These are phyloP conservation scores for Hydroisotoma schaefferi DNA, from an alignment of 2,888 invertebrate genomes.

Conservation along the genomic window DNA sequence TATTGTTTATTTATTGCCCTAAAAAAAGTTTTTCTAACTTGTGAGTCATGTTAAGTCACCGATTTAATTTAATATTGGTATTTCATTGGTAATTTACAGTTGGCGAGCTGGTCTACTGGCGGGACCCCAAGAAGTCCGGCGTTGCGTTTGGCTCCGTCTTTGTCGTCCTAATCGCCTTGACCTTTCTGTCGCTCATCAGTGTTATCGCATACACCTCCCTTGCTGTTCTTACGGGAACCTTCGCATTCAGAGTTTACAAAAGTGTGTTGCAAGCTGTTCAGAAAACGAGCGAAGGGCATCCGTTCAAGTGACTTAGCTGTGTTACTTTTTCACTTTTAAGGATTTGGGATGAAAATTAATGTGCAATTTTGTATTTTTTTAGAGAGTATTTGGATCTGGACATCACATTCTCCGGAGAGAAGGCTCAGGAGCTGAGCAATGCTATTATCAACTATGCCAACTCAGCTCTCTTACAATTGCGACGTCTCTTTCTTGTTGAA, in stretches of 20 bases:
- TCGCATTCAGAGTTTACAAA: conserved; percentile 94
- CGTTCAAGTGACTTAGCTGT: conserved; percentile 82
- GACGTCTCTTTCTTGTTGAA: conserved; percentile 60
- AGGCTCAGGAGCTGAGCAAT: conserved; percentile 83
- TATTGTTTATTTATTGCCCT: too few species aligned
- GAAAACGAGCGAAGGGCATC: conserved; percentile 91
- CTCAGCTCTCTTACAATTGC: conserved; percentile 73
- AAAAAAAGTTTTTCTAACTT: too few species aligned
- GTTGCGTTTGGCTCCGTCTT: conserved; percentile 87
- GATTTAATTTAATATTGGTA: too few species aligned
- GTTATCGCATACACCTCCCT: conserved; percentile 91
- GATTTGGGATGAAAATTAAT: background rate
- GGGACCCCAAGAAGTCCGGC: conserved; percentile 90
- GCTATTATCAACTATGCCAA: conserved; percentile 83
- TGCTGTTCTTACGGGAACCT: conserved; percentile 76
- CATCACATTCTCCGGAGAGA: conserved; percentile 82
- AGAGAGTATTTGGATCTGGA: conserved; percentile 83
- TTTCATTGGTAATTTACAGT: too few species aligned
- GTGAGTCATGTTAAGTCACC: too few species aligned
- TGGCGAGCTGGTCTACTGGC: conserved; percentile 96
- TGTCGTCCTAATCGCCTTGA: conserved; percentile 84
- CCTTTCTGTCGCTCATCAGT: conserved; percentile 85
- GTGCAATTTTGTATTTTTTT: conserved; percentile 38
- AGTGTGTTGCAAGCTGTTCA: conserved; percentile 91
- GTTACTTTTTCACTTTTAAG: background rate